A percentile compares a stretch with the other conserved stretches of the same genome.
phyloP scores from a whole-genome alignment of 2,797 vertebrate species.

The Dryobates pubescens region DNA sequence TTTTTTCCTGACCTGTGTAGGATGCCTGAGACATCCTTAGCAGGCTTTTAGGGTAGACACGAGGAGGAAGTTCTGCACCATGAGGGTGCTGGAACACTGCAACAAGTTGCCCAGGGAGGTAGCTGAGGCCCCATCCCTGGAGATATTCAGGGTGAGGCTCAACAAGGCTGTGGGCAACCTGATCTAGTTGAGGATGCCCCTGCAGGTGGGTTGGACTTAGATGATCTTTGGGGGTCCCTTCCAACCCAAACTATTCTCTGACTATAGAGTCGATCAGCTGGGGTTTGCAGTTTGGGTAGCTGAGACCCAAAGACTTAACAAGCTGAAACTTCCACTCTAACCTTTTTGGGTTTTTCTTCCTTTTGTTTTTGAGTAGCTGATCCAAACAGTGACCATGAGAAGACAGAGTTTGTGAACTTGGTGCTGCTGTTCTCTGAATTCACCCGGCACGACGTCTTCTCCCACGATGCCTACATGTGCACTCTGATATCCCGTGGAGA shows the following conservation, averaged over 20 bases:
- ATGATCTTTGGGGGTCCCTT: no score
- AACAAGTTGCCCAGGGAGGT: no score
- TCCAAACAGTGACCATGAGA: conserved; percentile 78
- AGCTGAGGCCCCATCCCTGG: no score
- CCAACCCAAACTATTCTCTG: no score
- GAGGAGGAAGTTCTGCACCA: no score
- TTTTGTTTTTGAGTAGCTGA: conserved; percentile 63
- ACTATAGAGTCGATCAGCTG: neutral
- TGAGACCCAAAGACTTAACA: neutral
- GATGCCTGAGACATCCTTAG: neutral
- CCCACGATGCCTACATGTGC: conserved; percentile 80
- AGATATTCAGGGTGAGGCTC: no score
- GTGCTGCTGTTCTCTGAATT: conserved; percentile 82
- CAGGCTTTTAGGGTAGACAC: neutral
- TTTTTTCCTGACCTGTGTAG: neutral
- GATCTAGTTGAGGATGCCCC: no score
- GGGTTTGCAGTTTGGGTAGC: neutral
- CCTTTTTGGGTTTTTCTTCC: neutral
- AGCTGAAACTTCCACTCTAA: neutral
- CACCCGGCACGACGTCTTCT: conserved; percentile 80
- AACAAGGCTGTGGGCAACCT: no score
- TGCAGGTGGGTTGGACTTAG: no score
- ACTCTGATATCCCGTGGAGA: conserved; percentile 80
- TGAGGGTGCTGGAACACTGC: no score
- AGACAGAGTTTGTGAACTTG: conserved; percentile 80